Conservation (phyloP, 2,888 invertebrate genomes). For the Drosophila imparisetae region DNA sequence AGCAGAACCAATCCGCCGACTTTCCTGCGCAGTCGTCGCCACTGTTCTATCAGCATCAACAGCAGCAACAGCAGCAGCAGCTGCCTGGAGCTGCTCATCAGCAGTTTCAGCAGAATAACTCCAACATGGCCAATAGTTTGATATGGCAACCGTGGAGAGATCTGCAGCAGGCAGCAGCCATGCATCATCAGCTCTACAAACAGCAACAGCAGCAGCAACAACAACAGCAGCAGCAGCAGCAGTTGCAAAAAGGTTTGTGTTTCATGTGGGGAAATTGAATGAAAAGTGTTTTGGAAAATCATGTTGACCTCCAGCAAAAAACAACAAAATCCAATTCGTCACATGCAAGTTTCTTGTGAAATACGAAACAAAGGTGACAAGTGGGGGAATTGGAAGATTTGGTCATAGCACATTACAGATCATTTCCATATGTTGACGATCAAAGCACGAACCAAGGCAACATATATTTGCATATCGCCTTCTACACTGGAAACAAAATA, state of each 20-base stretch:
- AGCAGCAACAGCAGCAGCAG: conserved; percentile 48
- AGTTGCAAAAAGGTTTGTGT: conserved; percentile 51
- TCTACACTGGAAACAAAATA: not conserved
- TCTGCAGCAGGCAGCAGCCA: conserved; percentile 82
- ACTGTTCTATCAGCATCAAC: conserved; percentile 56
- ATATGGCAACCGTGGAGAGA: conserved; percentile 84
- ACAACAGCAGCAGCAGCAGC: conserved; percentile 78
- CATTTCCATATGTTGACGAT: not conserved
- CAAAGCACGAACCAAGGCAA: conserved; percentile 29
- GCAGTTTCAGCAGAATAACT: conserved; percentile 64
- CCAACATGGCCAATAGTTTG: conserved; percentile 82
- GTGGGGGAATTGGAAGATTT: not conserved
- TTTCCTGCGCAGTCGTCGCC: conserved; percentile 48
- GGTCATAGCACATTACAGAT: not conserved
- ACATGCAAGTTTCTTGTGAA: conserved; percentile 42
- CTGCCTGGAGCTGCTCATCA: conserved; percentile 48
- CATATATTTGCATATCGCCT: conserved; percentile 7
- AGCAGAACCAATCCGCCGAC: conserved; percentile 41
- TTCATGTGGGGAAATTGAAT: conserved; percentile 22
- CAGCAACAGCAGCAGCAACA: conserved; percentile 79
- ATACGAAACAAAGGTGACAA: conserved; percentile 3
- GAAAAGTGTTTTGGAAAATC: conserved; percentile 20
- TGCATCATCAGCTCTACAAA: conserved; percentile 81
- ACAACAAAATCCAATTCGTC: conserved; percentile 26
- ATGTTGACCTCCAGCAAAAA: conserved; percentile 43